Base-by-base conservation (phyloP, 2,888 invertebrate genomes). In the Hyles lineata region DNA sequence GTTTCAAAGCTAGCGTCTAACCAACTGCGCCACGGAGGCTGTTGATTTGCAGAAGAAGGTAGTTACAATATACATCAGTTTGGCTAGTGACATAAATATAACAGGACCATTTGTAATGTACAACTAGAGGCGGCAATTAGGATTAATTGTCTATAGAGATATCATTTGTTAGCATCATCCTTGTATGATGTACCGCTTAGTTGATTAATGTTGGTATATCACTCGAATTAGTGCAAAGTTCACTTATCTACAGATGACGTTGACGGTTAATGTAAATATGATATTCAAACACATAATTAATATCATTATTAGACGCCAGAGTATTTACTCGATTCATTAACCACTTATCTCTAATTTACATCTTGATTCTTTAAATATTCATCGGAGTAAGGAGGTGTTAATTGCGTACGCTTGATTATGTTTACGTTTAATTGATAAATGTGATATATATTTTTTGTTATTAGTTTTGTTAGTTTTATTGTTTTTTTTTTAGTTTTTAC, bases 191-290 rank as follows among this genome's bases (percentile, higher is more conserved):
- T 78, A 75, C 73, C 75, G 73, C 52, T 73, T 60, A 80, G 75
- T 74, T 70, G 69, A 72, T 74, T 71, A 75, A 73, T 72, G 73
- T 70, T 62, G 71, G 62, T 77, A 71, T 59, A 70, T 62, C 72
- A 59, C 63, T 77, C 70, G 72, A 82, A 79, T 81, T 79, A 80
- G 82, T 78, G 80, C 80, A 83, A 82, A 84, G 82, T 83, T 85
- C 84, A 76, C 76, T 76, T 74, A 78, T 78, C 78, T 80, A 79
- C 75, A 80, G 79, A 85, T 83, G 82, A 81, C 74, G 77, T 79
- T 67, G 77, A 74, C 76, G 75, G 76, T 79, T 76, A 74, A 78
- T 77, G 78, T 79, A 78, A 80, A 67, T 58, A 63, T 61, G 7
- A 67, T 72, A 60, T 60, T 70, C 32, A 62, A 62, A 62, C 62